Evolutionary conservation across 2,797 vertebrate species (phyloP).

Genomic region (Florisuga fusca): DNA sequence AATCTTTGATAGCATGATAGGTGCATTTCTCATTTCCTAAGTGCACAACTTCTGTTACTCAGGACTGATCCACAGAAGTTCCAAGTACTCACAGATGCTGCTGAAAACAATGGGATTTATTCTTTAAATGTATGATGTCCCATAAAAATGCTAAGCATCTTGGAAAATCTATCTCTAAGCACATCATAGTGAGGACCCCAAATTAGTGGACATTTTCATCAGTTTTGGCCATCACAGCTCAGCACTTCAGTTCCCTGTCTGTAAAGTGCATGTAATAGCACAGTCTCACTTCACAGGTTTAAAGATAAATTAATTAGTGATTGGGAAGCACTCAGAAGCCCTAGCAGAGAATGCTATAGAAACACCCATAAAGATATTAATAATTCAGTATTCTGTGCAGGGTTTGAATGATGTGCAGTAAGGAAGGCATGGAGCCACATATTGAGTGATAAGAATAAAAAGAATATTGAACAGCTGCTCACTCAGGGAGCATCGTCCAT

Average conservation of each 20-base stretch:
- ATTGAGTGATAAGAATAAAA: conserved; percentile 73
- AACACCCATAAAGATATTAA: conserved; percentile 60
- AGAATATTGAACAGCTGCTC: conserved; percentile 72
- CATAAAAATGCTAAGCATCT: conserved; percentile 5
- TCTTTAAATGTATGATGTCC: neutral
- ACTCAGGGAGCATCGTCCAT: conserved; percentile 39
- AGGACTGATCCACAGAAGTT: neutral
- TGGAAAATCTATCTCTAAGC: neutral
- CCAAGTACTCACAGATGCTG: neutral
- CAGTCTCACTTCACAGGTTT: conserved; percentile 1
- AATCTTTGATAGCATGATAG: neutral
- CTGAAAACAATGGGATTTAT: neutral
- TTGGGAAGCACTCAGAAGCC: conserved; percentile 34
- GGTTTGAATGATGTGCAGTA: conserved; percentile 51
- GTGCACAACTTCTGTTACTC: neutral
- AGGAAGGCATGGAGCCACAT: conserved; percentile 64
- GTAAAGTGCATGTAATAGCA: neutral
- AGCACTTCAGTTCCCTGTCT: conserved; percentile 10
- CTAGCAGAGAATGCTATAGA: conserved; percentile 7
- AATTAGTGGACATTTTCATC: conserved; percentile 24
- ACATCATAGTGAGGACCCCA: neutral
- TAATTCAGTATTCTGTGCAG: conserved; percentile 43
- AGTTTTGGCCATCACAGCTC: neutral
- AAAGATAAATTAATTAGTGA: conserved; percentile 52
- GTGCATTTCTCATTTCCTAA: neutral